A percentile compares a stretch with the other conserved stretches of the same genome.
Evolutionary conservation across 2,797 vertebrate species (phyloP).

Genomic region (Decapterus maruadsi): DNA sequence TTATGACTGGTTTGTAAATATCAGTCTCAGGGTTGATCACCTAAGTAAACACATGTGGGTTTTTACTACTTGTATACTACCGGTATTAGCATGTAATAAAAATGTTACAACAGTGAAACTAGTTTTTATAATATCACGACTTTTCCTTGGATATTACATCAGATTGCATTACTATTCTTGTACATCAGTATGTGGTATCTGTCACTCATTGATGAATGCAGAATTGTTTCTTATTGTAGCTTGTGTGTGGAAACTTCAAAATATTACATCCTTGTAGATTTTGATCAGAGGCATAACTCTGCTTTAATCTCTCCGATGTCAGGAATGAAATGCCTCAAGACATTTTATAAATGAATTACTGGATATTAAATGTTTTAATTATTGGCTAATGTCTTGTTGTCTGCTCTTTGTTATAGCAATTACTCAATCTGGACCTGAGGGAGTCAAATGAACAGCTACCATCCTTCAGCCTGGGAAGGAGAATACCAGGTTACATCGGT

Average conservation of each 20-base stretch:
- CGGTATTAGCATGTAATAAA: background rate
- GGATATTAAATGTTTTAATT: background rate
- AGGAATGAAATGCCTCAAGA: background rate
- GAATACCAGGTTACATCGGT: slow-evolving; percentile 56
- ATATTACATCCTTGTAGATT: background rate
- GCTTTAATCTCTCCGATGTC: background rate
- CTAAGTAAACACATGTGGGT: background rate
- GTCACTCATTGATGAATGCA: too few species aligned
- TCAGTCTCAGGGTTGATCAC: background rate
- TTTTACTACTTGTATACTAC: too few species aligned
- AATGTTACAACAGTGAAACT: background rate
- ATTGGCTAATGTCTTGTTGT: slow-evolving; percentile 8
- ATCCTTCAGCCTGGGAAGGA: slow-evolving; percentile 58
- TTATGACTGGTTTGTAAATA: background rate
- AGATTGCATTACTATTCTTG: background rate
- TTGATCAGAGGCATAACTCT: background rate
- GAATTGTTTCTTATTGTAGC: background rate
- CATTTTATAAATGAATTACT: background rate
- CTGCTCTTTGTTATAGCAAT: slow-evolving; percentile 61
- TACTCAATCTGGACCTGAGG: slow-evolving; percentile 74
- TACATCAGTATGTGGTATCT: too few species aligned
- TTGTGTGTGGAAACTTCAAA: background rate
- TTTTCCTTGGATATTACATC: background rate
- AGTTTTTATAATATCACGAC: background rate
- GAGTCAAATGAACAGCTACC: slow-evolving; percentile 53